Conservation (phyloP, 2,888 invertebrate species). For the Cheilosia grossa region DNA sequence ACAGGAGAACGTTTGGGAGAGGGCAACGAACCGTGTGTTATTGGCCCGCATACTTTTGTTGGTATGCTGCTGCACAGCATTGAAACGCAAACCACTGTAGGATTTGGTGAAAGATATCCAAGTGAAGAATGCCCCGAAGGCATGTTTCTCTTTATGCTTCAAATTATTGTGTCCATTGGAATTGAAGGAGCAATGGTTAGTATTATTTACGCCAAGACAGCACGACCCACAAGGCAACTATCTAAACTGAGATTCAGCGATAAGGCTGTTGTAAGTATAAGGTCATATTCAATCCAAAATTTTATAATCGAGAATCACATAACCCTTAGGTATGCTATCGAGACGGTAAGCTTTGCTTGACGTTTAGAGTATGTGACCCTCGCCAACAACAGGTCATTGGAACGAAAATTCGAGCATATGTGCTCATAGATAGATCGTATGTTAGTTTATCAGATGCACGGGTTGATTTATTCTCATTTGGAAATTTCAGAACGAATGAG, state of each 20-base stretch:
- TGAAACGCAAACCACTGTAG: slow-evolving; percentile 93
- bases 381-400: slow-evolving; percentile 90
- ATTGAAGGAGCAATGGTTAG: slow-evolving; percentile 86
- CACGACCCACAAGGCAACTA: slow-evolving; percentile 90
- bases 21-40: slow-evolving; percentile 84
- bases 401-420: slow-evolving; percentile 88
- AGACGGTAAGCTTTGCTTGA: slow-evolving; percentile 90
- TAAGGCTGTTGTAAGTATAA: slow-evolving; percentile 86
- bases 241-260: slow-evolving; percentile 93
- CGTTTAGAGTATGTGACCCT: slow-evolving; percentile 92
- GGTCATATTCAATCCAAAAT: neutral
- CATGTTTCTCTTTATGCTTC: slow-evolving; percentile 91
- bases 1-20: slow-evolving; percentile 82
- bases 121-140: slow-evolving; percentile 94
- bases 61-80: slow-evolving; percentile 92
- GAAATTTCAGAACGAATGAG: slow-evolving; percentile 83
- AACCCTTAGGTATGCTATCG: slow-evolving; percentile 88
- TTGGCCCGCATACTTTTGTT: slow-evolving; percentile 86
- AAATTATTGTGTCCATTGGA: slow-evolving; percentile 88
- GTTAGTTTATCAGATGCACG: slow-evolving; percentile 35
- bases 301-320: neutral
- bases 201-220: slow-evolving; percentile 90
- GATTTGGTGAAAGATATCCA: slow-evolving; percentile 92
- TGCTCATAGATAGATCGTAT: slow-evolving; percentile 81
- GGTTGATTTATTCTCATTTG: neutral